A percentile compares a stretch with the other conserved stretches of the same genome.
Conservation (phyloP, 2,888 invertebrate species). For the Cephus pygmeus region DNA sequence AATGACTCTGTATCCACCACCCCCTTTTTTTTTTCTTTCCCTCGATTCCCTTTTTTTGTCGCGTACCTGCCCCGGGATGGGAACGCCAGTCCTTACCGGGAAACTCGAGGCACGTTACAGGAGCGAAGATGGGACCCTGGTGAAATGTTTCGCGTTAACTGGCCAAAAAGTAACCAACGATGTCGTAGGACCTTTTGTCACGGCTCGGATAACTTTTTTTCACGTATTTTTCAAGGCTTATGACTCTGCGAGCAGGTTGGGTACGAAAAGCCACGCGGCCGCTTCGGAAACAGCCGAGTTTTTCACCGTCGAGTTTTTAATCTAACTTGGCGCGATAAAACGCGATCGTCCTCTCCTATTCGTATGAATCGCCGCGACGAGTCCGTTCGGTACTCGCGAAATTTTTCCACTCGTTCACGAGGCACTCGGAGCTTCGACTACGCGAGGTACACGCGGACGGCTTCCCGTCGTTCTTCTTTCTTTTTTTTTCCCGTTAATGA, state of each 20-base stretch:
- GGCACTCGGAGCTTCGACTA: neutral
- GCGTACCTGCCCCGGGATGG: neutral
- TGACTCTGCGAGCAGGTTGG: neutral
- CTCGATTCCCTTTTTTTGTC: neutral
- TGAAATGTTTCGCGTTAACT: neutral
- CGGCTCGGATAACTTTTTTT: neutral
- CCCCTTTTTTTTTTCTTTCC: neutral
- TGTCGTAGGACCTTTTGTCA: neutral
- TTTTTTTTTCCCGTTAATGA: neutral
- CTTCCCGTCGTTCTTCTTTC: neutral
- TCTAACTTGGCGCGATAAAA: conserved; percentile 46
- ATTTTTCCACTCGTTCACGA: neutral
- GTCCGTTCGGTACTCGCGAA: neutral
- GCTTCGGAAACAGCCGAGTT: neutral
- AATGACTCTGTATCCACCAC: neutral
- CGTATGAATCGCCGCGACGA: conserved; percentile 19
- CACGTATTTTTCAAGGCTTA: neutral
- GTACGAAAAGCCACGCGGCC: neutral
- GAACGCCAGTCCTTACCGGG: neutral
- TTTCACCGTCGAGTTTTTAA: conserved; percentile 38
- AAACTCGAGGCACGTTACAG: neutral
- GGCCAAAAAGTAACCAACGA: neutral
- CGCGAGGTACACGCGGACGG: neutral
- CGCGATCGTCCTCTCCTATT: conserved; percentile 32
- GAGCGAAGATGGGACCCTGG: neutral